These are phyloP conservation scores for Cerceris ruficornis DNA, from an alignment of 2,888 invertebrate species.

Conservation along the genomic window DNA sequence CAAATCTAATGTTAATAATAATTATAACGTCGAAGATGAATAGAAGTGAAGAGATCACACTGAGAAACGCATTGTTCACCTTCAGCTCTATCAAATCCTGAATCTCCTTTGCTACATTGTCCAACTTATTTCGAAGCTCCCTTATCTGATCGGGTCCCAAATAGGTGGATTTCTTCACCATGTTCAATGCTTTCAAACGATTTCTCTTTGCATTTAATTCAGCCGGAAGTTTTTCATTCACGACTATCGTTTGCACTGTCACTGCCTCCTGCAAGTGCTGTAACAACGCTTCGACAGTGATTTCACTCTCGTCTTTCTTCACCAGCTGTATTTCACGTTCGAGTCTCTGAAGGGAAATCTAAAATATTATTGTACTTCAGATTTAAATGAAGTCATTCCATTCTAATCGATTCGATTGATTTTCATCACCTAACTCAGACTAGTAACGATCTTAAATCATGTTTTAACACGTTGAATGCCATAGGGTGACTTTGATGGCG, in stretches of 20 bases:
- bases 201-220: conserved; percentile 86
- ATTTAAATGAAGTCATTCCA: neutral
- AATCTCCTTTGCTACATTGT: conserved; percentile 85
- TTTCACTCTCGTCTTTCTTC: conserved; percentile 83
- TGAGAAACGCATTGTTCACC: conserved; percentile 76
- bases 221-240: conserved; percentile 90
- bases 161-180: conserved; percentile 68
- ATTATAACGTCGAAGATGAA: neutral
- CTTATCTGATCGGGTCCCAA: conserved; percentile 75
- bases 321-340: conserved; percentile 87
- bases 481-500: too few relatives aligned
- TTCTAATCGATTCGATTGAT: too few relatives aligned
- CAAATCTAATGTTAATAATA: too few relatives aligned
- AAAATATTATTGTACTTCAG: neutral
- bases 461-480: too few relatives aligned
- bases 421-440: too few relatives aligned
- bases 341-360: conserved; percentile 83
- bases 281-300: conserved; percentile 87
- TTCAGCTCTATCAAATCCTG: conserved; percentile 89
- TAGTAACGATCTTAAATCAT: too few relatives aligned
- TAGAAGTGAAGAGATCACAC: neutral
- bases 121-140: conserved; percentile 76
- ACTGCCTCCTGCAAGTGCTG: conserved; percentile 90
- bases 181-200: conserved; percentile 87
- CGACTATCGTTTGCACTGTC: conserved; percentile 84